Evolutionary conservation across 2,888 invertebrate species (phyloP).

Genomic region (Hermaeophaga mercurialis): DNA sequence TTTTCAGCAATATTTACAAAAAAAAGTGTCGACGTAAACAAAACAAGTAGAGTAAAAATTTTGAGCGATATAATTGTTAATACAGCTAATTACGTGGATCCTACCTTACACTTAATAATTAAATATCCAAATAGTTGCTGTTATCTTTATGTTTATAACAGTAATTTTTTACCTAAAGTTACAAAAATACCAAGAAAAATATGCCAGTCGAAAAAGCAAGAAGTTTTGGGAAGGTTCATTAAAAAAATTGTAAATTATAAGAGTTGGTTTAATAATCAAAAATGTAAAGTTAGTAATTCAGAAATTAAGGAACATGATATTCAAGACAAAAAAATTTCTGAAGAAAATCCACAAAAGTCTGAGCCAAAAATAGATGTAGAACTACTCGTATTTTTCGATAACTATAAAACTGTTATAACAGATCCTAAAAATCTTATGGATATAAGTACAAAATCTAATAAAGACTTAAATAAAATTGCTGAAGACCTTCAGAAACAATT

Average conservation of each 20-base stretch:
- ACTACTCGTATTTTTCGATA: conserved; percentile 22
- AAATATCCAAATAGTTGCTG: conserved; percentile 24
- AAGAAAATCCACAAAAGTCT: no score
- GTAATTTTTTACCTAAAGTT: conserved; percentile 26
- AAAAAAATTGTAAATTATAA: no score
- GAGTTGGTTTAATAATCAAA: not conserved
- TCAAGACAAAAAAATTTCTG: not conserved
- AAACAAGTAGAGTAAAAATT: conserved; percentile 24
- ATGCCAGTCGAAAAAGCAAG: not conserved
- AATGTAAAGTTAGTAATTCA: not conserved
- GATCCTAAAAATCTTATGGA: conserved; percentile 9
- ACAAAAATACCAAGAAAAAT: conserved; percentile 22
- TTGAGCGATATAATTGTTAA: conserved; percentile 29
- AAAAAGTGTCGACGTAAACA: not conserved
- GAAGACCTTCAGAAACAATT: conserved; percentile 20
- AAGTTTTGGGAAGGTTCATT: conserved; percentile 10
- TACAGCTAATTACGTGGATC: conserved; percentile 34
- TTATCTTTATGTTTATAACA: conserved; percentile 33
- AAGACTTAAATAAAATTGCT: conserved; percentile 15
- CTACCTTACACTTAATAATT: conserved; percentile 32
- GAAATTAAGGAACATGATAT: not conserved
- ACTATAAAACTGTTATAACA: conserved; percentile 21
- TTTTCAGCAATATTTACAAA: conserved; percentile 26
- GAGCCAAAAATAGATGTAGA: conserved; percentile 4
- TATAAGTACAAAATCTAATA: conserved; percentile 9